These are phyloP conservation scores for Selenia dentaria DNA, from an alignment of 2,888 invertebrate genomes.

Conservation along the genomic window DNA sequence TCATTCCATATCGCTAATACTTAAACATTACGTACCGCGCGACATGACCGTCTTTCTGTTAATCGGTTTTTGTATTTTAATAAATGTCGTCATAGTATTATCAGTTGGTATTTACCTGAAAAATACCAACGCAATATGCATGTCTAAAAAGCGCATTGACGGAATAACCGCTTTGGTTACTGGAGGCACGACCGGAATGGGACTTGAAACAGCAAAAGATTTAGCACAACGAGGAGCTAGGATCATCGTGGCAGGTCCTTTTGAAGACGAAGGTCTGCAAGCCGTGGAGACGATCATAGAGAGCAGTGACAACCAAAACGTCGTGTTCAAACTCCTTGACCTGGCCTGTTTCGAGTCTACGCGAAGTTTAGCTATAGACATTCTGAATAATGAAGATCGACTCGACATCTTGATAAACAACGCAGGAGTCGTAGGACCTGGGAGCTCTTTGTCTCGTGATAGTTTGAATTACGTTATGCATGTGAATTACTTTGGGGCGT, in stretches of 20 bases:
- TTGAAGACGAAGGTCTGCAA: constrained; percentile 49
- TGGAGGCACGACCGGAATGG: not conserved
- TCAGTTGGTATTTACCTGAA: not conserved
- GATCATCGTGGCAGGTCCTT: constrained; percentile 63
- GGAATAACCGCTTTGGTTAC: not conserved
- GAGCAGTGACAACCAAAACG: constrained; percentile 85
- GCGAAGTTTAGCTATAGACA: constrained; percentile 90
- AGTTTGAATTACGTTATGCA: constrained; percentile 94
- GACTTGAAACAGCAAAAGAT: not conserved
- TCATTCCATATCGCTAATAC: too few species aligned
- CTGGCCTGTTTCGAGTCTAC: constrained; percentile 89
- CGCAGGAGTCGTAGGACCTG: constrained; percentile 88
- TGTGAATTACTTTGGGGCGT: constrained; percentile 96
- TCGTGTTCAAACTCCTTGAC: constrained; percentile 88
- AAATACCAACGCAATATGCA: not conserved
- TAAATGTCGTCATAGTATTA: too few species aligned
- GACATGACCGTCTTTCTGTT: too few species aligned
- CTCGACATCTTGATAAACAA: constrained; percentile 94
- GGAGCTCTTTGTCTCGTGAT: constrained; percentile 85
- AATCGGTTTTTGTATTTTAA: too few species aligned
- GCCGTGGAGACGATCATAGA: constrained; percentile 84
- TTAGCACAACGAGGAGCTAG: constrained; percentile 47
- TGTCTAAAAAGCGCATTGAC: not conserved
- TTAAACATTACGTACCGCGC: too few species aligned
- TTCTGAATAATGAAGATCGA: constrained; percentile 86